A percentile compares a stretch with the other conserved stretches of the same genome.
Conservation (phyloP, 1,140 invertebrate species). For the Periplaneta americana region DNA sequence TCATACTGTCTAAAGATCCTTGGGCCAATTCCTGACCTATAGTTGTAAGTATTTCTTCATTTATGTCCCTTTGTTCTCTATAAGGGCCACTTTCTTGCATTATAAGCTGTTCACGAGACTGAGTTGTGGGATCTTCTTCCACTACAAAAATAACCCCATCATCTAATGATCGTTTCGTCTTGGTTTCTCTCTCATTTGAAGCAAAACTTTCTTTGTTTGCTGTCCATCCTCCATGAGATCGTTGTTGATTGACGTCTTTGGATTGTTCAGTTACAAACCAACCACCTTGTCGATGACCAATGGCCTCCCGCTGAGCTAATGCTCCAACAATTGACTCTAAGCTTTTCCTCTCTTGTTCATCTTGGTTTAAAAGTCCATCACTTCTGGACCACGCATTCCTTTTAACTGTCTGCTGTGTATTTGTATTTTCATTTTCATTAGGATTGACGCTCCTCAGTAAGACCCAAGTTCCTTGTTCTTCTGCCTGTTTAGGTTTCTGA, state of each 20-base stretch:
- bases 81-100: neutral
- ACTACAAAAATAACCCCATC: neutral
- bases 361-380: neutral
- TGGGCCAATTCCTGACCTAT: neutral
- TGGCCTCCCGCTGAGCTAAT: neutral
- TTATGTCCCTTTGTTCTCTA: neutral
- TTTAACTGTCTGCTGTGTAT: too few species aligned
- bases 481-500: neutral
- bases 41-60: neutral
- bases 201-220: neutral
- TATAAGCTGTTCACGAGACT: neutral
- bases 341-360: neutral
- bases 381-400: neutral
- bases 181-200: neutral
- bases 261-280: neutral
- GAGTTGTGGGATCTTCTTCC: neutral
- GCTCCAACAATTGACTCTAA: neutral
- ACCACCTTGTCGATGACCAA: neutral
- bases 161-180: neutral
- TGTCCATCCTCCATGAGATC: neutral
- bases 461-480: neutral
- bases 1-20: neutral
- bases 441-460: neutral
- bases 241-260: neutral
- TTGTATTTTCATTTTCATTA: neutral